A percentile compares a stretch with the other conserved stretches of the same genome.
Conservation (phyloP, 2,113 vertebrate species). For the Centropristis striata region DNA sequence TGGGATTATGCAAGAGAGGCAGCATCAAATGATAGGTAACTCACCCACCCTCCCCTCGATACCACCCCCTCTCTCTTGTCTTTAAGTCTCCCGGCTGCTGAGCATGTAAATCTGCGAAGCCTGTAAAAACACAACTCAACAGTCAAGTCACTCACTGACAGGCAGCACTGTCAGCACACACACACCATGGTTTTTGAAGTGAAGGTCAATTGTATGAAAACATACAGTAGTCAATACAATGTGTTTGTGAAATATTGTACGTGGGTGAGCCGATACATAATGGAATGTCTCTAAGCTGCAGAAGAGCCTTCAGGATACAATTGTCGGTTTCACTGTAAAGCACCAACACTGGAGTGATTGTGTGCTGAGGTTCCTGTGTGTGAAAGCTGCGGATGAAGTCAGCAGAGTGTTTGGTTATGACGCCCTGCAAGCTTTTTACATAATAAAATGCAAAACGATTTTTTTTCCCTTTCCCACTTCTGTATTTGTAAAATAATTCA, state of each 20-base stretch:
- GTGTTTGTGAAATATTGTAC: slow-evolving; percentile 10
- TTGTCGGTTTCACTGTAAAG: slow-evolving; percentile 35
- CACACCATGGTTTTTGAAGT: slow-evolving; percentile 26
- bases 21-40: slow-evolving; percentile 80
- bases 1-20: slow-evolving; percentile 82
- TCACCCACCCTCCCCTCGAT: slow-evolving; percentile 24
- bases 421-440: background rate
- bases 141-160: slow-evolving; percentile 67
- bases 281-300: slow-evolving; percentile 25
- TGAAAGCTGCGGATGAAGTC: slow-evolving; percentile 41
- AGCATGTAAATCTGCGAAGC: slow-evolving; percentile 75
- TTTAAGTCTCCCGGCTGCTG: slow-evolving; percentile 80
- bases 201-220: slow-evolving; percentile 71
- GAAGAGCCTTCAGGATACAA: slow-evolving; percentile 45
- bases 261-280: slow-evolving; percentile 53
- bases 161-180: slow-evolving; percentile 72
- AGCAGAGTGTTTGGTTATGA: slow-evolving; percentile 28
- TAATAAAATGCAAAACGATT: slow-evolving; percentile 27
- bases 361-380: slow-evolving; percentile 15
- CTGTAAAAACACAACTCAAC: slow-evolving; percentile 72
- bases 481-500: slow-evolving; percentile 14
- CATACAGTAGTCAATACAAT: slow-evolving; percentile 1
- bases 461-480: background rate
- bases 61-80: slow-evolving; percentile 65
- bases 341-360: slow-evolving; percentile 33